Percentiles rank a stretch among this genome's conserved stretches.
Evolutionary conservation across 2,113 vertebrate genomes (phyloP).

Genomic region (Burhinus oedicnemus): DNA sequence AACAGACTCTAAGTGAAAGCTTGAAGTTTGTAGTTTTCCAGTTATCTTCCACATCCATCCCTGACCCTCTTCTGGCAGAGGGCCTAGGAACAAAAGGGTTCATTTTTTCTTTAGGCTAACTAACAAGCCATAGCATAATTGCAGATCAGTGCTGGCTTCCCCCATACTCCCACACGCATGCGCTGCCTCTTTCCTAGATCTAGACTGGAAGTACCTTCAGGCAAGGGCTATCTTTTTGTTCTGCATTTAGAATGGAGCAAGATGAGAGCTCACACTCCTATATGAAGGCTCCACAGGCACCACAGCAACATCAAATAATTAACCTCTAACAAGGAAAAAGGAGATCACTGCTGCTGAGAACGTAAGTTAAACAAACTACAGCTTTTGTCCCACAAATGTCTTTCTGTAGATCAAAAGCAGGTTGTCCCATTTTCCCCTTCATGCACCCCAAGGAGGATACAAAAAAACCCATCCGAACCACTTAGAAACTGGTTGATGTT

Average conservation of each 20-base stretch:
- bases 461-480: background rate
- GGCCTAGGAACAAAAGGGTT: background rate
- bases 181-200: background rate
- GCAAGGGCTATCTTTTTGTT: background rate
- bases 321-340: background rate
- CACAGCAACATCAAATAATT: background rate
- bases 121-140: fast-evolving
- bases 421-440: background rate
- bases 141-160: background rate
- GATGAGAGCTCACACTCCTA: background rate
- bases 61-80: background rate
- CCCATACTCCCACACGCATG: background rate
- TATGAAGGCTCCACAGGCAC: background rate
- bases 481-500: background rate
- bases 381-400: background rate
- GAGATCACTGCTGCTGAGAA: background rate
- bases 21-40: background rate
- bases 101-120: background rate
- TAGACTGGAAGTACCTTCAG: background rate
- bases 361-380: background rate
- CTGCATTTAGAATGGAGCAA: background rate
- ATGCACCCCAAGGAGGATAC: background rate
- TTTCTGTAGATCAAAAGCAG: background rate
- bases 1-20: background rate
- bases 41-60: background rate